phyloP scores from a whole-genome alignment of 2,797 vertebrate species.

The Sebastiscus tertius region DNA sequence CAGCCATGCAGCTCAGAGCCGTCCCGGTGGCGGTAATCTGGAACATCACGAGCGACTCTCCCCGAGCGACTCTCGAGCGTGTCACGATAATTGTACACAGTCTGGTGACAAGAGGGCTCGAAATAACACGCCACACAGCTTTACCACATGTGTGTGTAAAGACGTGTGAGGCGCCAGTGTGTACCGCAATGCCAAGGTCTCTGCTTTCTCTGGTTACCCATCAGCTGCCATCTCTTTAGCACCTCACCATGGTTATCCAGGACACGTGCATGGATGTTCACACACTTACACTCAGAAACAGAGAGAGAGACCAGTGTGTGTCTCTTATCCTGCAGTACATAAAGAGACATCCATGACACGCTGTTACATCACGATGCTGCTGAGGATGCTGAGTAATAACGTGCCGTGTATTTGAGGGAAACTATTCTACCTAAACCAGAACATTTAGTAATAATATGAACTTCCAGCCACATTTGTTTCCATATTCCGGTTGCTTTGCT shows the following conservation, averaged over 20 bases:
- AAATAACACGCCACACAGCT: conserved; percentile 64
- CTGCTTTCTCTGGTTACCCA: conserved; percentile 80
- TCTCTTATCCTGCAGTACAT: neutral
- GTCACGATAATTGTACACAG: conserved; percentile 55
- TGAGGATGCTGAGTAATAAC: neutral
- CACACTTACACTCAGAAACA: neutral
- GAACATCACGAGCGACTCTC: conserved; percentile 24
- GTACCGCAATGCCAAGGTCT: conserved; percentile 74
- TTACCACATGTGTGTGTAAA: conserved; percentile 31
- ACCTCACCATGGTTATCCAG: conserved; percentile 41
- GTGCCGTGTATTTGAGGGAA: neutral
- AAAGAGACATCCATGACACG: neutral
- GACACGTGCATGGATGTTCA: conserved; percentile 20
- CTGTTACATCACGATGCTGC: neutral
- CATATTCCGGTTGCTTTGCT: neutral
- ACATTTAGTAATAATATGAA: neutral
- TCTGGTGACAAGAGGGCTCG: conserved; percentile 57
- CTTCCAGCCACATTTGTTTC: neutral
- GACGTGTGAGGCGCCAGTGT: conserved; percentile 71
- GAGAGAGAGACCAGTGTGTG: neutral
- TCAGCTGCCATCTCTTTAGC: conserved; percentile 80
- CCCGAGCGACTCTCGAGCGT: conserved; percentile 22
- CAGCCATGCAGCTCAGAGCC: neutral
- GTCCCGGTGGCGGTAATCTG: conserved; percentile 11
- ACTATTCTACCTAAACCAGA: neutral